Percentiles rank a stretch among this genome's conserved stretches.
phyloP scores from a whole-genome alignment of 2,113 vertebrate genomes.

The Ivindomyrus marchei region DNA sequence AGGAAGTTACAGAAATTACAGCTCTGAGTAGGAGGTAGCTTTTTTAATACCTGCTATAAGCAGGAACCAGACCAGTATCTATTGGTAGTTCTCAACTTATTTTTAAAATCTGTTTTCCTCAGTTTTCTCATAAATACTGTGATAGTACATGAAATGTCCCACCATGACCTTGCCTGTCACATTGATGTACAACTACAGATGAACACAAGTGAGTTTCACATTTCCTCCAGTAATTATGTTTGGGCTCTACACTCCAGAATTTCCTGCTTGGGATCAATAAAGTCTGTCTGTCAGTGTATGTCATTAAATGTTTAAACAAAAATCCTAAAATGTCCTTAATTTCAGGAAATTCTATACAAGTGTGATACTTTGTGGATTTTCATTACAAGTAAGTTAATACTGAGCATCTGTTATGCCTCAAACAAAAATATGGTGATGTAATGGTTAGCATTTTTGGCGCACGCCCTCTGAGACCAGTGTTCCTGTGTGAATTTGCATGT shows the following conservation, averaged over 20 bases:
- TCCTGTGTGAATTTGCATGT: not conserved
- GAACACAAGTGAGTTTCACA: not conserved
- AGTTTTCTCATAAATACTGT: not conserved
- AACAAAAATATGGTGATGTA: not conserved
- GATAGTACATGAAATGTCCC: not conserved
- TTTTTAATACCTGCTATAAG: not conserved
- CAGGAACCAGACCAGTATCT: not conserved
- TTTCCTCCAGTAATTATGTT: not conserved
- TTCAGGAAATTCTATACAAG: not conserved
- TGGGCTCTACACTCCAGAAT: not conserved
- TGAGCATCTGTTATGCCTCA: not conserved
- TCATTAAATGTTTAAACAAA: not conserved
- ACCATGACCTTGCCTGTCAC: not conserved
- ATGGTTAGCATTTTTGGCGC: not conserved
- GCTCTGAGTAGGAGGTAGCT: not conserved
- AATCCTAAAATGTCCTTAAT: not conserved
- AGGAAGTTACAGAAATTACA: not conserved
- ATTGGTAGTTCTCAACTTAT: not conserved
- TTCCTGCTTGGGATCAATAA: conserved; percentile 3
- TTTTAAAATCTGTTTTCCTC: not conserved
- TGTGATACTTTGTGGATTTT: not conserved
- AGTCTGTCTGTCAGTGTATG: not conserved
- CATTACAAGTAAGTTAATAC: not conserved
- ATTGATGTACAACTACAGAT: not conserved
- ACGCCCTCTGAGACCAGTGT: not conserved